Percentiles rank a stretch among this genome's conserved stretches.
These are phyloP conservation scores for Bergia sp. DNA, from an alignment of 92 coral and sea anemone species.

Conservation along the genomic window DNA sequence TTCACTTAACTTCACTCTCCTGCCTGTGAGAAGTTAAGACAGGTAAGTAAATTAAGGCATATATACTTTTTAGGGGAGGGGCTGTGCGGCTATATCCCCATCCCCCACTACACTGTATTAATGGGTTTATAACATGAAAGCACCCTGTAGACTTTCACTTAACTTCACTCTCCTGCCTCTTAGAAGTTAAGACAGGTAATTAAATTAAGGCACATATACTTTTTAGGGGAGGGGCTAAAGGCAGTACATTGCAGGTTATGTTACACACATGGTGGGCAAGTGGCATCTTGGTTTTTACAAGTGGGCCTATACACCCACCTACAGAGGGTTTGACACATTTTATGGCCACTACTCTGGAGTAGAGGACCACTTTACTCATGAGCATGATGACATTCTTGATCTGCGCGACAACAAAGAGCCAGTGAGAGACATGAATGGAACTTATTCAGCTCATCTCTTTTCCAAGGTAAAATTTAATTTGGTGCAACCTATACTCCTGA, in stretches of 20 bases:
- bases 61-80: too few relatives aligned
- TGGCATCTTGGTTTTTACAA: constrained; percentile 91
- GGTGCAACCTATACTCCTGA: not conserved
- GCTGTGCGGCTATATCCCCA: too few relatives aligned
- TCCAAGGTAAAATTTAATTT: constrained; percentile 43
- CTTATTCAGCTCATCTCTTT: constrained; percentile 64
- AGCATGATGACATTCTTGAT: constrained; percentile 65
- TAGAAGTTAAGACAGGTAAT: too few relatives aligned
- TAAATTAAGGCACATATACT: too few relatives aligned
- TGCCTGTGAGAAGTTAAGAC: too few relatives aligned
- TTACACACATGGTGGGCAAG: constrained; percentile 88
- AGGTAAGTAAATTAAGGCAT: too few relatives aligned
- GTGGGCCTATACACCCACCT: constrained; percentile 78
- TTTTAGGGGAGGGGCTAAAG: too few relatives aligned
- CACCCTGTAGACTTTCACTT: too few relatives aligned
- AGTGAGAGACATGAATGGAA: constrained; percentile 65
- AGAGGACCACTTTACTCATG: constrained; percentile 75
- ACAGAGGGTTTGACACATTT: constrained; percentile 83
- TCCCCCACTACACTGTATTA: too few relatives aligned
- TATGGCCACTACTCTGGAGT: constrained; percentile 83
- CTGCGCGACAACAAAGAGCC: constrained; percentile 58
- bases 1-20: too few relatives aligned
- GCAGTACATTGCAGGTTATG: constrained; percentile 56
- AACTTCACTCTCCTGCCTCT: too few relatives aligned
- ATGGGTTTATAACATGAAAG: too few relatives aligned